Evolutionary conservation across 1,140 invertebrate genomes (phyloP), one percentile per base, ranked within the genome.

Genomic region (Plectrocnemia conspersa): DNA sequence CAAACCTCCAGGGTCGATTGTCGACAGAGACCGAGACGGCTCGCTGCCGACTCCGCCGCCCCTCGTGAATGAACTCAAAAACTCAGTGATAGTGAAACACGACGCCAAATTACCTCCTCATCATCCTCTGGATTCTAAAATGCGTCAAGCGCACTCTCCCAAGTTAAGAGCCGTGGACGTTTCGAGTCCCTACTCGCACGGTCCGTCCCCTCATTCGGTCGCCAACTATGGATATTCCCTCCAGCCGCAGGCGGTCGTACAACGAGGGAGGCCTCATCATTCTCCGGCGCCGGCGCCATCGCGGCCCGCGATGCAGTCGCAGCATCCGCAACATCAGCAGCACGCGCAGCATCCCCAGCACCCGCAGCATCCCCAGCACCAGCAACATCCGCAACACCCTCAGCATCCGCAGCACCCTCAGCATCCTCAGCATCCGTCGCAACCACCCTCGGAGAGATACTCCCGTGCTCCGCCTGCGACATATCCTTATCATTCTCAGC

Each of bases 71-170:
- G 84, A 86, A 70, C 71, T 80, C 56, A 87, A 86, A 63, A 86
- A 80, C 65, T 85, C 84, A 64, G 85, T 88, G 60, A 87, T 87
- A 67, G 85, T 87, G 16, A 86, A 87, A 69, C 85, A 87, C 66
- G 84, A 87, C 56, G 79, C 77, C 18, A 82, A 84, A 63, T 74
- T 74, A 25, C 74, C 74, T 33, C 74, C 74, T 33, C 52, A 54
- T 21, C 71, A 74, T 54, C 76, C 78, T 63, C 64, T 78, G 41
- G 76, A 78, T 59, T 71, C 79, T 48, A 79, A 83, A 59, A 75
- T 78, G 50, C 75, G 78, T 7, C 65, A 69, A 27, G 71, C 72
- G 5, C 79, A 80, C 64, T 84, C 83, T 42, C 79, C 82, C 9
- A 85, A 86, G 64, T 68, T 79, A 35, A 68, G 77, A 13, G 74